Evolutionary conservation across 2,888 invertebrate species (phyloP).

Genomic region (Leptinotarsa tumamoca): DNA sequence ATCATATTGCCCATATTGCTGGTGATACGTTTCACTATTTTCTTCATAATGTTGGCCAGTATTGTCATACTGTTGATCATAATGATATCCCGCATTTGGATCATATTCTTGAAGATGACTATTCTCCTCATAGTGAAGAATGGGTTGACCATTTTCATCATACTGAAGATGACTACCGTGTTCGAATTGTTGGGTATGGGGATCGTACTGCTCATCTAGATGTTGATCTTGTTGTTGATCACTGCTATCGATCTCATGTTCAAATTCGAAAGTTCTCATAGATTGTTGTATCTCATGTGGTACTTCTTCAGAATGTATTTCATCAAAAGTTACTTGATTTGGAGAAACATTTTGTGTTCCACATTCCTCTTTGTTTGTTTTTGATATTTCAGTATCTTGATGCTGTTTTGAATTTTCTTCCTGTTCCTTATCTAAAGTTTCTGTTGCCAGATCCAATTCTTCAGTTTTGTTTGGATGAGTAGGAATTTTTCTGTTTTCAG

Average conservation of each 20-base stretch:
- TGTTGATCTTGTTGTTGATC: not conserved
- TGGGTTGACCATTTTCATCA: constrained; percentile 48
- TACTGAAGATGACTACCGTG: constrained; percentile 44
- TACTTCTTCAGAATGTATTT: too few relatives aligned
- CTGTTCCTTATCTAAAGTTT: not conserved
- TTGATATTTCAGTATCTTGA: not conserved
- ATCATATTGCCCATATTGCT: constrained; percentile 44
- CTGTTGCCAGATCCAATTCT: constrained; percentile 39
- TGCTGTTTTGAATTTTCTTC: not conserved
- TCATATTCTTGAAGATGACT: constrained; percentile 51
- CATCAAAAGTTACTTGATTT: not conserved
- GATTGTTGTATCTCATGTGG: too few relatives aligned
- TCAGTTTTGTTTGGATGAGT: not conserved
- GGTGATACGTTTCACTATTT: constrained; percentile 48
- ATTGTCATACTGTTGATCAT: constrained; percentile 53
- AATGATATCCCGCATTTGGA: constrained; percentile 48
- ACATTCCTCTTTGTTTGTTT: not conserved
- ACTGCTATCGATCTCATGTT: not conserved
- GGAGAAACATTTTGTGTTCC: not conserved
- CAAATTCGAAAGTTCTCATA: not conserved
- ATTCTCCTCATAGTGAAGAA: constrained; percentile 49
- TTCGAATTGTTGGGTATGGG: constrained; percentile 49
- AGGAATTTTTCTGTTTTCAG: not conserved
- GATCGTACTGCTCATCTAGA: constrained; percentile 42
- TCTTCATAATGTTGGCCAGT: constrained; percentile 52